Evolutionary conservation across 2,797 vertebrate species (phyloP).

Genomic region (Pelobates cultripes): DNA sequence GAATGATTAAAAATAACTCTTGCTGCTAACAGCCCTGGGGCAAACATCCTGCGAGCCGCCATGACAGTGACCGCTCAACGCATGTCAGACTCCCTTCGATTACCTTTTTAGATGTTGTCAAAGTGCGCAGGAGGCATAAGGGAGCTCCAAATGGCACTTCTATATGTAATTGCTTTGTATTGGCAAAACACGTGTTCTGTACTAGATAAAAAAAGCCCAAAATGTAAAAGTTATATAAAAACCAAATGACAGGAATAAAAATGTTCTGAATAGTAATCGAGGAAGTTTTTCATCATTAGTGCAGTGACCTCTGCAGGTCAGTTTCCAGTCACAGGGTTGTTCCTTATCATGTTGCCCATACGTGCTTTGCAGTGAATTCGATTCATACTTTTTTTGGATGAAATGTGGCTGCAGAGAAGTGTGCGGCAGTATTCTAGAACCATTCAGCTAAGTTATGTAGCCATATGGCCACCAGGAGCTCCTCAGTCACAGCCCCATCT

Average conservation of each 20-base stretch:
- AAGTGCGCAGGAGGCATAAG: background rate
- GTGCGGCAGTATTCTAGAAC: background rate
- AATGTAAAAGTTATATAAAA: background rate
- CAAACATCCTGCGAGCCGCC: constrained; percentile 37
- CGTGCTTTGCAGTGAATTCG: too few species aligned
- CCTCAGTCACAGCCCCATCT: constrained; percentile 34
- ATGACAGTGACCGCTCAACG: constrained; percentile 1
- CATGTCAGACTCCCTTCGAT: background rate
- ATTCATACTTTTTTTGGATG: background rate
- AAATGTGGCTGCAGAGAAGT: background rate
- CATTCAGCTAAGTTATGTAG: background rate
- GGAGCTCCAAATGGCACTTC: background rate
- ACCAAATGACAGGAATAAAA: background rate
- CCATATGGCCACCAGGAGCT: background rate
- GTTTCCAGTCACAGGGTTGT: too few species aligned
- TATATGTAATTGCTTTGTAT: background rate
- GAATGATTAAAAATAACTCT: background rate
- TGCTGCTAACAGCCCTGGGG: constrained; percentile 3
- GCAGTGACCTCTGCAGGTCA: too few species aligned
- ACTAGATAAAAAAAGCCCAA: too few species aligned
- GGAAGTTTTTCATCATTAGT: background rate
- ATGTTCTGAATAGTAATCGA: too few species aligned
- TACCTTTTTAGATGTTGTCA: background rate
- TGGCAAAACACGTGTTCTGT: too few species aligned
- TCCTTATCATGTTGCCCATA: too few species aligned